Evolutionary conservation across 2,888 invertebrate genomes (phyloP), one percentile per base, ranked within the genome.

Genomic region (Fissipunctia ypsillon): DNA sequence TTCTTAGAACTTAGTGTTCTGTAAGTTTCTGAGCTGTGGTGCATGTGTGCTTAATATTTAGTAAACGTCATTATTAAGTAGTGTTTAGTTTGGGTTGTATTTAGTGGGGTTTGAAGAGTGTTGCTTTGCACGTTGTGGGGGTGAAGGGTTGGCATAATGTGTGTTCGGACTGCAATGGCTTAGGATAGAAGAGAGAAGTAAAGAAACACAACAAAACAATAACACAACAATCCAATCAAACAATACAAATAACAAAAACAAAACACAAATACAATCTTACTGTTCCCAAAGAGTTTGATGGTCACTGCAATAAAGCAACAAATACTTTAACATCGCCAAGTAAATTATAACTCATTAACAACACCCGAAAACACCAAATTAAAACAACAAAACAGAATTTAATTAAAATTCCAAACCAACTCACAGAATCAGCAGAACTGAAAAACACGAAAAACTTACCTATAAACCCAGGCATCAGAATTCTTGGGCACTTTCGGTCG

Each of bases 401-500:
- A 69, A 80, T 85, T 76, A 76, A 82, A 84, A 79, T 80, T 84
- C 76, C 75, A 43, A 61, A 73, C n/a, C 52, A 81, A 79, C 70
- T 86, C 45, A 10, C 57, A 54, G 69, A 78, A 66, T 76, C 71
- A 63, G 65, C 68, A 60, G 68, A 80, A 87, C 65, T 69, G 68
- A 86, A 87, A 84, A 83, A 83, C 83, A 65, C 64, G 73, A 83
- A 83, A 85, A 79, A 78, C 78, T 81, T 80, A 80, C 78, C 48
- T 70, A 79, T 66, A 75, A 69, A 83, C 73, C 82, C 79, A 84
- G 80, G 86, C 86, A 88, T 88, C 84, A 84, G 88, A 90, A 88
- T 87, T 88, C 86, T 84, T 86, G 84, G 86, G 86, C 87, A 91
- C 88, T 91, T 89, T 90, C 76, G 86, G 82, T 88, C 89, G 89